Percentiles rank a stretch among this genome's conserved stretches.
phyloP scores from a whole-genome alignment of 2,113 vertebrate species.

The Calonectris borealis region DNA sequence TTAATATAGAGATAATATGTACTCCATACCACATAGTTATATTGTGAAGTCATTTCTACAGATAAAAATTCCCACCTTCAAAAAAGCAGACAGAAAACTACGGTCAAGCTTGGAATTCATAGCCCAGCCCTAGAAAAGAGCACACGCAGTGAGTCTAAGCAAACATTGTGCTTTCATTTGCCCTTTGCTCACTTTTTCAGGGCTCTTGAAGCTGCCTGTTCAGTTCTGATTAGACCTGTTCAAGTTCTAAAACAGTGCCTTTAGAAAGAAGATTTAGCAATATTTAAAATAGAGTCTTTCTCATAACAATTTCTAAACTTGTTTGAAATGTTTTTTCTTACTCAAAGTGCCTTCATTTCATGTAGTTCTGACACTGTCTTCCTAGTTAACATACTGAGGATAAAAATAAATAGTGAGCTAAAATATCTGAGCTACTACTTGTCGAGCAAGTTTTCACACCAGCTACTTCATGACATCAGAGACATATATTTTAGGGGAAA shows the following conservation, averaged over 20 bases:
- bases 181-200: not conserved
- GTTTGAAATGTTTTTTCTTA: not conserved
- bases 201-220: not conserved
- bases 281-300: not conserved
- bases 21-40: not conserved
- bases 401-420: conserved; percentile 51
- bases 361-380: conserved; percentile 36
- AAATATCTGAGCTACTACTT: conserved; percentile 55
- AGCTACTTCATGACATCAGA: conserved; percentile 48
- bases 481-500: conserved; percentile 32
- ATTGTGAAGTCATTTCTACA: not conserved
- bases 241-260: not conserved
- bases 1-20: not conserved
- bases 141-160: not conserved
- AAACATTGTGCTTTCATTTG: not conserved
- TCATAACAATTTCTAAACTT: not conserved
- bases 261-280: not conserved
- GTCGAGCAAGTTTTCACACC: conserved; percentile 41
- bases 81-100: not conserved
- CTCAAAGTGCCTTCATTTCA: not conserved
- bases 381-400: conserved; percentile 30
- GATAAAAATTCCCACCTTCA: not conserved
- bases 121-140: not conserved
- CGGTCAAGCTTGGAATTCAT: not conserved
- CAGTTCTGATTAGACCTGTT: not conserved